A percentile compares a stretch with the other conserved stretches of the same genome.
These are phyloP conservation scores for Cephus nigrinus DNA, from an alignment of 2,888 invertebrate genomes.

Conservation along the genomic window DNA sequence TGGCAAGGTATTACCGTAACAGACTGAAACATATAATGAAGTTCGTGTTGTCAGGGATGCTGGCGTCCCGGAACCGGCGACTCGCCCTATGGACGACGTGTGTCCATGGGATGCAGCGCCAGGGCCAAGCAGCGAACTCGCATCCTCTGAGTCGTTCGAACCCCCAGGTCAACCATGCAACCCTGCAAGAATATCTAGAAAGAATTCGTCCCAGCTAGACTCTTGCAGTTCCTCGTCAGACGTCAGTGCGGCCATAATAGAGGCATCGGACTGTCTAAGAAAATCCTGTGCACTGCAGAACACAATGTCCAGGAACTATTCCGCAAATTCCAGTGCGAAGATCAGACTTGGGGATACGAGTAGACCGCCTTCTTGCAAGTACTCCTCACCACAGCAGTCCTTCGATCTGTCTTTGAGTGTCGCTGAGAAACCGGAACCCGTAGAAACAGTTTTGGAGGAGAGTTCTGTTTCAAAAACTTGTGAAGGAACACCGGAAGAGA, in stretches of 20 bases:
- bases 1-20: not conserved
- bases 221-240: constrained; percentile 83
- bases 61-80: constrained; percentile 54
- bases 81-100: constrained; percentile 68
- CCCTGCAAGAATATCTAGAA: constrained; percentile 66
- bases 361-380: constrained; percentile 66
- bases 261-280: constrained; percentile 72
- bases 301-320: constrained; percentile 70
- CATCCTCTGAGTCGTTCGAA: constrained; percentile 47
- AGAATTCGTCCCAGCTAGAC: constrained; percentile 76
- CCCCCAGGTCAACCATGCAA: constrained; percentile 35
- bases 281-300: constrained; percentile 74
- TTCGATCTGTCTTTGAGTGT: constrained; percentile 65
- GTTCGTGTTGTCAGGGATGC: constrained; percentile 64
- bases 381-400: constrained; percentile 64
- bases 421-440: constrained; percentile 27
- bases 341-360: constrained; percentile 62
- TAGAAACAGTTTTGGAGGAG: not conserved
- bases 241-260: constrained; percentile 71
- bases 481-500: not conserved
- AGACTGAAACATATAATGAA: constrained; percentile 60
- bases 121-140: constrained; percentile 47
- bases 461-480: not conserved
- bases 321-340: constrained; percentile 62
- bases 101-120: constrained; percentile 71